phyloP scores from a whole-genome alignment of 2,113 vertebrate species.

The Poeciliopsis retropinna region DNA sequence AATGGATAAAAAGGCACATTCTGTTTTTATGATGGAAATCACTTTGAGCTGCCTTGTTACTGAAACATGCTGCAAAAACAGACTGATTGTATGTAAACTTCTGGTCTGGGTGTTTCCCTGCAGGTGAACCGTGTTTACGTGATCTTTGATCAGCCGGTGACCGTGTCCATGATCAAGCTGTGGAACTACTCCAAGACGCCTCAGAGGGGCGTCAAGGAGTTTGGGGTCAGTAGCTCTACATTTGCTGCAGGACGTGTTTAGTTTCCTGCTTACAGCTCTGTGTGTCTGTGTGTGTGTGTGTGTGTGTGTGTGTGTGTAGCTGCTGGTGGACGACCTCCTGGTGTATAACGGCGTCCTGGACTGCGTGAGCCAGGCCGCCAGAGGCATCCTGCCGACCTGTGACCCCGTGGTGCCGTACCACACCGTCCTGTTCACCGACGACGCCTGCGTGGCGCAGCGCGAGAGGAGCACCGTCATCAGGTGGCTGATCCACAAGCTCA shows the following conservation, averaged over 20 bases:
- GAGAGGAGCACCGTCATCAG: conserved; percentile 88
- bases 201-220: conserved; percentile 95
- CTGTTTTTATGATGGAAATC: too few relatives aligned
- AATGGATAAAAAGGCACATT: too few relatives aligned
- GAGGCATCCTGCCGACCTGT: conserved; percentile 92
- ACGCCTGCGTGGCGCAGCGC: conserved; percentile 79
- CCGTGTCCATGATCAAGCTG: conserved; percentile 96
- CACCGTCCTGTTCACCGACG: conserved; percentile 92
- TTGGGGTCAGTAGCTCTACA: conserved; percentile 83
- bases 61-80: too few relatives aligned
- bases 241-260: not conserved
- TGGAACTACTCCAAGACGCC: conserved; percentile 98
- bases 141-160: conserved; percentile 93
- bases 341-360: conserved; percentile 95
- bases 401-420: conserved; percentile 88
- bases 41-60: too few relatives aligned
- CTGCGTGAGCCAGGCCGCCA: conserved; percentile 80
- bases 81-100: too few relatives aligned
- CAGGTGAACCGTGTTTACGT: conserved; percentile 97
- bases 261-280: not conserved
- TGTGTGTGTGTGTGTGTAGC: conserved; percentile 71
- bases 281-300: conserved; percentile 1
- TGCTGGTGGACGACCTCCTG: conserved; percentile 94
- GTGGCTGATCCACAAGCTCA: conserved; percentile 66
- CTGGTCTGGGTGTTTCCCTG: not conserved